phyloP scores from a whole-genome alignment of 2,113 vertebrate species.

The Apteryx owenii region DNA sequence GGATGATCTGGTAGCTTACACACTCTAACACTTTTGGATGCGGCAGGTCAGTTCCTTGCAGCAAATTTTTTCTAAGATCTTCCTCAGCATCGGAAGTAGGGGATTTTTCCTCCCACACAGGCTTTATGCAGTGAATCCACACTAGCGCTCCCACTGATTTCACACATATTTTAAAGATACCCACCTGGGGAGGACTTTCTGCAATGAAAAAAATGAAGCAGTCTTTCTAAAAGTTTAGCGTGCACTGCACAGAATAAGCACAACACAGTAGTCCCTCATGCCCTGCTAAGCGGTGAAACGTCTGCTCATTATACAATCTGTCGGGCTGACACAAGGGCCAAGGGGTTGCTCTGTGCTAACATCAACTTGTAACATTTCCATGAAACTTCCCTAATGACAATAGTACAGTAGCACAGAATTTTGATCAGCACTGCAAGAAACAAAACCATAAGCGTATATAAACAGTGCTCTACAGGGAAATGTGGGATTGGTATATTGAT shows the following conservation, averaged over 20 bases:
- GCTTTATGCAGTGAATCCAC: background rate
- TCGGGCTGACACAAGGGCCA: background rate
- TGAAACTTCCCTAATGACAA: background rate
- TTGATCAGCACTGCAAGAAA: background rate
- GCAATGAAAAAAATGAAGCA: background rate
- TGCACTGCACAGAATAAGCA: background rate
- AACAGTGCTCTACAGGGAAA: background rate
- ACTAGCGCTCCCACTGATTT: background rate
- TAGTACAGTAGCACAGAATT: background rate
- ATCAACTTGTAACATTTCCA: background rate
- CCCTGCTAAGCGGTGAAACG: background rate
- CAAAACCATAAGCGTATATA: background rate
- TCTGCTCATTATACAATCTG: background rate
- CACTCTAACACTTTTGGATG: background rate
- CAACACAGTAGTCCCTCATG: background rate
- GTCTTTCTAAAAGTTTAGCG: background rate
- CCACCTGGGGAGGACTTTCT: background rate
- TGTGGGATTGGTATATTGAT: background rate
- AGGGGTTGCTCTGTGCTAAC: background rate
- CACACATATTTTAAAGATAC: background rate
- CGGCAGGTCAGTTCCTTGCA: background rate
- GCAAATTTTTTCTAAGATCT: background rate
- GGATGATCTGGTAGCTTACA: rapidly evolving
- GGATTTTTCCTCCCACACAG: background rate
- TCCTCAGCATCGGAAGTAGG: background rate